Evolutionary conservation across 1,140 invertebrate genomes (phyloP).

Genomic region (Homarus americanus): DNA sequence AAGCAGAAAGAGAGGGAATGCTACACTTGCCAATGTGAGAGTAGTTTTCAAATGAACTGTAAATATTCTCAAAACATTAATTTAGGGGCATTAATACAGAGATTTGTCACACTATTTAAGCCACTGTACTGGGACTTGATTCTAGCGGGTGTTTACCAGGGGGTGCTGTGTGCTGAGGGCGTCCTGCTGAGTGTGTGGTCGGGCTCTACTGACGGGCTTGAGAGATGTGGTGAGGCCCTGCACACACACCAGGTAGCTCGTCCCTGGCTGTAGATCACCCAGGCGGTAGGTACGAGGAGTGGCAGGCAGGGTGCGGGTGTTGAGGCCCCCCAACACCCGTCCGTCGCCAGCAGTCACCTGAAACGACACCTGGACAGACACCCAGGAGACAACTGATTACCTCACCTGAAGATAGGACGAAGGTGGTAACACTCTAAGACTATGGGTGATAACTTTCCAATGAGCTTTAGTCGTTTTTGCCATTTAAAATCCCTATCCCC

Average conservation of each 20-base stretch:
- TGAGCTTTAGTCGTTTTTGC: too few species aligned
- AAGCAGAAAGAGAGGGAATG: not conserved
- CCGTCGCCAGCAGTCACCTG: constrained; percentile 56
- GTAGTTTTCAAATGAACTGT: too few species aligned
- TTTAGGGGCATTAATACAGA: too few species aligned
- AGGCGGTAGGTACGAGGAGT: constrained; percentile 84
- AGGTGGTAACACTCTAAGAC: too few species aligned
- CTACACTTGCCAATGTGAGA: too few species aligned
- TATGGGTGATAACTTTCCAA: too few species aligned
- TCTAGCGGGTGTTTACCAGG: constrained; percentile 22
- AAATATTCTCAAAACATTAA: too few species aligned
- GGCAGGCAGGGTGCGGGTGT: constrained; percentile 73
- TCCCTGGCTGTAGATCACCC: constrained; percentile 85
- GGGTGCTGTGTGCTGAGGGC: constrained; percentile 10
- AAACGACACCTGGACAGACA: constrained; percentile 61
- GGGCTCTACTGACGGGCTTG: constrained; percentile 74
- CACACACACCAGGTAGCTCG: constrained; percentile 90
- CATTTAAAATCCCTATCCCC: too few species aligned
- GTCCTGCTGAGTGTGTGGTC: constrained; percentile 58
- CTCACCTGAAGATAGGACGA: too few species aligned
- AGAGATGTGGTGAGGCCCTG: constrained; percentile 87
- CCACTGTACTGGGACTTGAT: too few species aligned
- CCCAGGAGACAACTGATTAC: too few species aligned
- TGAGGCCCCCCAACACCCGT: constrained; percentile 31
- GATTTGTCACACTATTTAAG: too few species aligned